Evolutionary conservation across 1,140 invertebrate genomes (phyloP), one percentile per base, ranked within the genome.

Genomic region (Drosophila micromelanica): DNA sequence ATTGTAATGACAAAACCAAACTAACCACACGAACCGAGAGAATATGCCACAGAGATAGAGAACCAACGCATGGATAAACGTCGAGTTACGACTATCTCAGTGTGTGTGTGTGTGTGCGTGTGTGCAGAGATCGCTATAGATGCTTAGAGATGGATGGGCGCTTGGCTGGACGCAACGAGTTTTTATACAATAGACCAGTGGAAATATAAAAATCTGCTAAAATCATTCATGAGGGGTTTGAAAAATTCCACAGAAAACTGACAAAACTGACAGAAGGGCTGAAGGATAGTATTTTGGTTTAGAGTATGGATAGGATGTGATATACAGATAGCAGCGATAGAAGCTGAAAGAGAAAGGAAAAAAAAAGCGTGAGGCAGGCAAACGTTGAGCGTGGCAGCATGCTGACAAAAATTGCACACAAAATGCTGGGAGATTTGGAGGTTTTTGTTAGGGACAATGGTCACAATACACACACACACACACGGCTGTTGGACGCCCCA

Each of bases 1-100:
- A 86, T 86, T 87, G 82, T 87, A 86, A 87, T 86, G 81, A 86
- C 81, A 86, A 86, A 86, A 86, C 81, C 81, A 87, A 86, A 86
- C 82, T 87, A 86, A 86, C 81, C 81, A 78, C 81, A 86, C 63
- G 62, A 30, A 67, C 57, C 32, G 20, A 65, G 40, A n/a, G 59
- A 11, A 55, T 48, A 60, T 48, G 61, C 45, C 37, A 57, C 35
- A 63, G 62, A 63, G 67, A 60, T 49, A 49, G 67, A 76, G 45
- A 60, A 32, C 55, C 45, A 45, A 71, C 56, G 55, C 38, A 73
- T 68, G 42, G 45, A 62, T 73, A 71, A 64, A 17, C 48, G 62
- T 23, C 51, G 20, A 48, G 40, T 23, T 55, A 55, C 51, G 51
- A 38, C 2, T 12, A n/a, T 11, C 7, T 11, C n/a, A 20, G 27